Evolutionary conservation across 2,113 vertebrate genomes (phyloP).

Genomic region (Mastomys coucha): DNA sequence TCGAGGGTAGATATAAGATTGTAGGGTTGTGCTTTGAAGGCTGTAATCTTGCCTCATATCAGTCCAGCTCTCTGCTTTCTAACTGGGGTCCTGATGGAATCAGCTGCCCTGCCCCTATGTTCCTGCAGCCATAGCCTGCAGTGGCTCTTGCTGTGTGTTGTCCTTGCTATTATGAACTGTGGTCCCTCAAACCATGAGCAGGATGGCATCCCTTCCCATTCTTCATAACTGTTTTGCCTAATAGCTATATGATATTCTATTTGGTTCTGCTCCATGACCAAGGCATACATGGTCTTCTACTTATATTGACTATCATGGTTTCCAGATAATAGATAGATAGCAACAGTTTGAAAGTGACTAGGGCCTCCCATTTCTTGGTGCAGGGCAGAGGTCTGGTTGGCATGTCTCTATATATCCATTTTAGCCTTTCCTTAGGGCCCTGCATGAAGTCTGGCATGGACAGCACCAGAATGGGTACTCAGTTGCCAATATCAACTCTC

Average conservation of each 20-base stretch:
- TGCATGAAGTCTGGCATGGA: too few relatives aligned
- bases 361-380: neutral
- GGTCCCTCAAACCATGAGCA: neutral
- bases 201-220: neutral
- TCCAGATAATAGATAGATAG: neutral
- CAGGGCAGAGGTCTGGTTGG: accelerated
- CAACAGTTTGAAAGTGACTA: neutral
- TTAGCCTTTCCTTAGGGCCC: neutral
- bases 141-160: neutral
- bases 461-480: neutral
- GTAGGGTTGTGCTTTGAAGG: neutral
- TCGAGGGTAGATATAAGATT: neutral
- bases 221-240: neutral
- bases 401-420: accelerated
- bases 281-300: neutral
- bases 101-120: neutral
- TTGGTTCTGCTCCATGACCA: neutral
- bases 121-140: neutral
- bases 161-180: neutral
- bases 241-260: neutral
- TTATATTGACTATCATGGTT: neutral
- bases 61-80: neutral
- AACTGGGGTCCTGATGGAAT: neutral
- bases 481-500: too few relatives aligned
- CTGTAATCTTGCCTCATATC: neutral